Conservation (phyloP, 2,797 vertebrate genomes). For the Parotocinclus haroldoi region DNA sequence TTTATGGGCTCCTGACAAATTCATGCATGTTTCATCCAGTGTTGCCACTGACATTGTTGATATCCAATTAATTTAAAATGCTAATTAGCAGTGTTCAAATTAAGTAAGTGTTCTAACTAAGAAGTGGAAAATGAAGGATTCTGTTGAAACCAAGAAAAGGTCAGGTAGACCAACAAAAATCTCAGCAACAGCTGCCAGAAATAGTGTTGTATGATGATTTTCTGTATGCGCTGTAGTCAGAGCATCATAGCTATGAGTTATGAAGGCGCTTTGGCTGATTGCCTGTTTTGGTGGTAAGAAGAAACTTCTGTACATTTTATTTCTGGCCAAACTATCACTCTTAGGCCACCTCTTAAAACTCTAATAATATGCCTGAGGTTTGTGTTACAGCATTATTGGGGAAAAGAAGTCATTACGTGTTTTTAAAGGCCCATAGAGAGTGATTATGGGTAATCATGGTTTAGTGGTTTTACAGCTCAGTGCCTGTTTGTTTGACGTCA, state of each 20-base stretch:
- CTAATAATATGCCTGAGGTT: slow-evolving; percentile 29
- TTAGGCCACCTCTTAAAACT: slow-evolving; percentile 5
- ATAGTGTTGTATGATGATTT: too few species aligned
- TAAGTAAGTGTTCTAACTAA: too few species aligned
- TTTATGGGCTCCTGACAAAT: too few species aligned
- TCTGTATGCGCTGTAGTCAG: too few species aligned
- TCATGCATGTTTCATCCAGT: too few species aligned
- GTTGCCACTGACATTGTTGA: too few species aligned
- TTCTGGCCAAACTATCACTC: not conserved
- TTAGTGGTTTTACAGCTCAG: slow-evolving; percentile 24
- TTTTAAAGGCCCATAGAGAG: slow-evolving; percentile 25
- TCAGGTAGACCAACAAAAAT: too few species aligned
- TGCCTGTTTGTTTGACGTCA: slow-evolving; percentile 12
- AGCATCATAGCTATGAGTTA: not conserved
- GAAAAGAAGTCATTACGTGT: slow-evolving; percentile 28
- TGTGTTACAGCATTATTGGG: slow-evolving; percentile 9
- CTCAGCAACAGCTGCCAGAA: too few species aligned
- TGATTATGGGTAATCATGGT: slow-evolving; percentile 42
- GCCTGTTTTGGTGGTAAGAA: not conserved
- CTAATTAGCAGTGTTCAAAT: too few species aligned
- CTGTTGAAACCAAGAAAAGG: too few species aligned
- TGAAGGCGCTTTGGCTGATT: not conserved
- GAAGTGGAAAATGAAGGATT: too few species aligned
- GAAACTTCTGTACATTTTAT: slow-evolving; percentile 5
- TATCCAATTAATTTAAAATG: too few species aligned